Evolutionary conservation across 2,888 invertebrate species (phyloP), one percentile per base, ranked within the genome.

Genomic region (Xylocampa areola): DNA sequence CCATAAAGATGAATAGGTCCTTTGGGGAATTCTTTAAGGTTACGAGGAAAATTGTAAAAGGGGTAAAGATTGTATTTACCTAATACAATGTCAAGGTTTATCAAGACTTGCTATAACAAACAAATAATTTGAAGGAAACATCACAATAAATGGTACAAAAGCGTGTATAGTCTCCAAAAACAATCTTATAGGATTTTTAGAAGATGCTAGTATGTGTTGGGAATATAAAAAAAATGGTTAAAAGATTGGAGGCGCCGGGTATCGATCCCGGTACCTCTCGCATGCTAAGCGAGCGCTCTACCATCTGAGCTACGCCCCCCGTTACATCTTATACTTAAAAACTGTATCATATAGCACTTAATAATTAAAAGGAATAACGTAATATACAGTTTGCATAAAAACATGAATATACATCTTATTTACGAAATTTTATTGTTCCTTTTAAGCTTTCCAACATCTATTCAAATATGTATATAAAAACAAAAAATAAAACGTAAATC

Each of bases 201-300:
- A 53, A n/a, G n/a, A n/a, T n/a, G n/a, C n/a, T n/a, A n/a, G n/a
- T n/a, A n/a, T n/a, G n/a, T n/a, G n/a, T n/a, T n/a, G n/a, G n/a
- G n/a, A n/a, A 14, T 4, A 36, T 13, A 17, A 36, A 36, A 6
- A 21, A 21, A 21, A 21, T 21, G 4, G 21, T 4, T n/a, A 27
- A n/a, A 27, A 27, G 14, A 21, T 81, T 92, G 90, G 89, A 91
- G 90, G 91, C 89, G 91, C 90, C 89, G 90, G 90, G 90, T 91
- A 92, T 93, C 91, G 92, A 93, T 92, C 91, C 92, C 92, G 92
- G n/a, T 92, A 92, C 92, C 90, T 92, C 92, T 94, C 92, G 77
- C 89, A 88, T 90, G 90, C 90, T 88, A 89, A 88, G 89, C 90
- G 88, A 90, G 90, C 90, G 89, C 87, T 88, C 85, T 88, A 87